A percentile compares a stretch with the other conserved stretches of the same genome.
Conservation (phyloP, 2,113 vertebrate species). For the Pygoscelis antarcticus region DNA sequence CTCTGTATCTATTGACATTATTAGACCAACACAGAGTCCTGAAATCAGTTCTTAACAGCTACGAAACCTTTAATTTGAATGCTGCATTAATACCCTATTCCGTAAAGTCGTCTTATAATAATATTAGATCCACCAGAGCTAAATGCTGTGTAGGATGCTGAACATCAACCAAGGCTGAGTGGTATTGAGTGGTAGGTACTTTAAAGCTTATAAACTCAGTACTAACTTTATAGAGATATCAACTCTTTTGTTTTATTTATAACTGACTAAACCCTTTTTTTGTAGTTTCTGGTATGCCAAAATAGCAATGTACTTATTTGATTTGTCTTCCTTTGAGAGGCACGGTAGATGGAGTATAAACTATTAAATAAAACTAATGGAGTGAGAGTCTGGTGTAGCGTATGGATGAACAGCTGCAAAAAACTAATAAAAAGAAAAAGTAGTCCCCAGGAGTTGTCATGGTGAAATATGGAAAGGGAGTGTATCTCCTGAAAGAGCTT, state of each 20-base stretch:
- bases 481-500: background rate
- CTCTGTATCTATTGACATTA: background rate
- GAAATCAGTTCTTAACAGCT: background rate
- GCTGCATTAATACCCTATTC: background rate
- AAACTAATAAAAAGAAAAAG: constrained; percentile 18
- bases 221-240: background rate
- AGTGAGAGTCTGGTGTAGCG: background rate
- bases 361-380: constrained; percentile 48
- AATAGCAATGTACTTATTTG: background rate
- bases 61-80: background rate
- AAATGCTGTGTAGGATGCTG: background rate
- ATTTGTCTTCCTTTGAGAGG: constrained; percentile 12
- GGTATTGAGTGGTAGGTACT: background rate
- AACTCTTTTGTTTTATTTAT: constrained; percentile 1
- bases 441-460: background rate
- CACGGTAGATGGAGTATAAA: background rate
- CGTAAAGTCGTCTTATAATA: background rate
- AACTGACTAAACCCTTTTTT: background rate
- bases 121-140: background rate
- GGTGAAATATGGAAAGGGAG: constrained; percentile 17
- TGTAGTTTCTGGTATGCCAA: background rate
- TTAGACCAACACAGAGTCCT: background rate
- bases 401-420: background rate
- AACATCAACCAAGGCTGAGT: background rate
- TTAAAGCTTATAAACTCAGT: background rate